Conservation (phyloP, 1,140 invertebrate species). For the Nylanderia fulva region DNA sequence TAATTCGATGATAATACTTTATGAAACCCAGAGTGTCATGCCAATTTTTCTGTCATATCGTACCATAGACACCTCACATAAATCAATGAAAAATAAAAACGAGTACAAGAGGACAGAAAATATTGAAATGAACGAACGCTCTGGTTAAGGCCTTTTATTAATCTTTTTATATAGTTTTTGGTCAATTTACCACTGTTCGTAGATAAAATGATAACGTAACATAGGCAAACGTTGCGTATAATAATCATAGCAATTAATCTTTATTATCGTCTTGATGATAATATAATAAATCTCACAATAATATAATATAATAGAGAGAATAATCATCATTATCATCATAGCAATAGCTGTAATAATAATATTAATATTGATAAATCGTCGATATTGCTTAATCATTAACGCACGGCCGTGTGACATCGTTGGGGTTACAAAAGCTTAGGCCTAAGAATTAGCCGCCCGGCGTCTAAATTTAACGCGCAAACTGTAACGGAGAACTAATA, state of each 20-base stretch:
- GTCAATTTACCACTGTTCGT: constrained; percentile 80
- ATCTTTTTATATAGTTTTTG: constrained; percentile 76
- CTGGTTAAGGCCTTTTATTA: constrained; percentile 71
- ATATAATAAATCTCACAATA: constrained; percentile 77
- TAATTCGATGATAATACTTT: not conserved
- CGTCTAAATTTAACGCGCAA: constrained; percentile 33
- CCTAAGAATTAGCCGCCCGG: constrained; percentile 42
- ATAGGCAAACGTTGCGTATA: constrained; percentile 80
- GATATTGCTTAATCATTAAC: constrained; percentile 64
- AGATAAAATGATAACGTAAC: constrained; percentile 82
- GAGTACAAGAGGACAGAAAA: not conserved
- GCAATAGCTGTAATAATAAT: constrained; percentile 64
- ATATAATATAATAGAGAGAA: constrained; percentile 60
- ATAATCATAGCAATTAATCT: constrained; percentile 80
- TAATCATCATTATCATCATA: constrained; percentile 72
- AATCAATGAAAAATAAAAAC: not conserved
- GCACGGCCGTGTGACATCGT: constrained; percentile 51
- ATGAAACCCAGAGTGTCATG: not conserved
- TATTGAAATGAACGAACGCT: not conserved
- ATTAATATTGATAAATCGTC: constrained; percentile 71
- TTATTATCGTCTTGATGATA: constrained; percentile 67
- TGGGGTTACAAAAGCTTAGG: constrained; percentile 55
- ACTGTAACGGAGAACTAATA: constrained; percentile 26
- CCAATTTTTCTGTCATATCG: not conserved
- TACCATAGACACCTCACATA: not conserved